These are phyloP conservation scores for Sphenodon punctatus DNA, from an alignment of 2,797 vertebrate species.

Conservation along the genomic window DNA sequence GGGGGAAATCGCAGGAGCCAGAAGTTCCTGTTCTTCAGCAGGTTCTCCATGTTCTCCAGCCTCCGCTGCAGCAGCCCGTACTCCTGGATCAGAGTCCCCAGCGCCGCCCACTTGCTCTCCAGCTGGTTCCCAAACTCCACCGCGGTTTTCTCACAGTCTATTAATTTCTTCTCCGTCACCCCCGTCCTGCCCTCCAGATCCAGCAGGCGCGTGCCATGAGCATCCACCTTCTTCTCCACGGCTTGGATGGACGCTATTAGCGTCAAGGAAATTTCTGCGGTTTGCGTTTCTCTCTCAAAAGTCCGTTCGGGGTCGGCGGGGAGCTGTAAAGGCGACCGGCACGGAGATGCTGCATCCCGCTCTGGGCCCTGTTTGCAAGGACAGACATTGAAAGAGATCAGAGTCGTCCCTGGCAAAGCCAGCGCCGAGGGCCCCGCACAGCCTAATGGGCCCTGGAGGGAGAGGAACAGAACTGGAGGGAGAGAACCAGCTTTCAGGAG, in stretches of 20 bases:
- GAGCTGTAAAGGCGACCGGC: conserved; percentile 10
- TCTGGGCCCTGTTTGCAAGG: conserved; percentile 24
- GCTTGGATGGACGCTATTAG: conserved; percentile 60
- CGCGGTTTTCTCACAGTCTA: conserved; percentile 59
- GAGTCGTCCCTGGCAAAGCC: no score
- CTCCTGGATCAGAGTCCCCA: conserved; percentile 68
- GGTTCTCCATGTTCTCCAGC: conserved; percentile 63
- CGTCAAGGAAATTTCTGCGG: conserved; percentile 62
- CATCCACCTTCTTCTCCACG: conserved; percentile 63
- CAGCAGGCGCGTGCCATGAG: conserved; percentile 52
- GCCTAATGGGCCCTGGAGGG: no score
- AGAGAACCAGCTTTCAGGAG: no score
- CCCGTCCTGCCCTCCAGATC: conserved; percentile 52
- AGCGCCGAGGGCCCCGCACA: no score
- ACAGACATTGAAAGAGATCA: background rate
- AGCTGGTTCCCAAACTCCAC: conserved; percentile 59
- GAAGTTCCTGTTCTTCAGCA: conserved; percentile 67
- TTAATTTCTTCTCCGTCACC: conserved; percentile 64
- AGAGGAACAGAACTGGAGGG: no score
- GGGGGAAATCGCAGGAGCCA: conserved; percentile 50
- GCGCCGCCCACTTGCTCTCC: conserved; percentile 65
- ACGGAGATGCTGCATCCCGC: background rate
- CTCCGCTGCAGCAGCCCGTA: conserved; percentile 51
- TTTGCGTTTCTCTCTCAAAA: conserved; percentile 58
- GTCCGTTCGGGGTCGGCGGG: conserved; percentile 36